phyloP scores from a whole-genome alignment of 1,140 invertebrate genomes.

The Lepidurus arcticus region DNA sequence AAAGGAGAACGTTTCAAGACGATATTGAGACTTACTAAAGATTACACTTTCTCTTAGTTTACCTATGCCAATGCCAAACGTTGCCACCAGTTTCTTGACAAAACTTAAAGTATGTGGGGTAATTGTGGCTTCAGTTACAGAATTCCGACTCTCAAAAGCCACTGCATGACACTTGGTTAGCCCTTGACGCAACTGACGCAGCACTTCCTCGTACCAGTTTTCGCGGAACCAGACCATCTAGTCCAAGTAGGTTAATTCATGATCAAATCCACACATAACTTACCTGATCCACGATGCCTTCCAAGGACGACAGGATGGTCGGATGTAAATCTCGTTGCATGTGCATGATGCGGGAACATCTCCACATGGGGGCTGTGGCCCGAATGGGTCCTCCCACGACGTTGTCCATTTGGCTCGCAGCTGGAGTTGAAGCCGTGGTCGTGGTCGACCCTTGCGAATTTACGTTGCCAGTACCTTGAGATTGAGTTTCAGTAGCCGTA shows the following conservation, averaged over 20 bases:
- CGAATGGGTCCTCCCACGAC: conserved; percentile 57
- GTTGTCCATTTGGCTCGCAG: conserved; percentile 30
- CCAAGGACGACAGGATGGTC: conserved; percentile 85
- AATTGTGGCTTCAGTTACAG: conserved; percentile 84
- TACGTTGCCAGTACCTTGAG: not conserved
- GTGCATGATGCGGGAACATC: conserved; percentile 94
- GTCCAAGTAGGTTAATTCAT: conserved; percentile 30
- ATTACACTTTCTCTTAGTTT: conserved; percentile 39
- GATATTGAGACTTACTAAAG: not conserved
- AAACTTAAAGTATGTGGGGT: conserved; percentile 93
- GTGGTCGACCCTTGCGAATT: conserved; percentile 4
- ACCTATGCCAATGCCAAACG: conserved; percentile 88
- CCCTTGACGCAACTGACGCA: conserved; percentile 86
- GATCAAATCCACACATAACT: conserved; percentile 46
- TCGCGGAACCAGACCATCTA: conserved; percentile 97
- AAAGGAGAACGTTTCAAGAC: conserved; percentile 4
- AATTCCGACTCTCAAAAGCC: conserved; percentile 85
- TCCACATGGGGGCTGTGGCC: conserved; percentile 81
- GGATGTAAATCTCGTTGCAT: conserved; percentile 91
- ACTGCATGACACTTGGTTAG: conserved; percentile 95
- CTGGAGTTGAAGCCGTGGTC: conserved; percentile 3
- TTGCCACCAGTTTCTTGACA: conserved; percentile 90
- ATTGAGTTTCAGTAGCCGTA: not conserved
- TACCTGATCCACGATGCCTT: conserved; percentile 87
- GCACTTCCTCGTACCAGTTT: conserved; percentile 94